Conservation (phyloP, 2,888 invertebrate genomes). For the Strigamia maritima region DNA sequence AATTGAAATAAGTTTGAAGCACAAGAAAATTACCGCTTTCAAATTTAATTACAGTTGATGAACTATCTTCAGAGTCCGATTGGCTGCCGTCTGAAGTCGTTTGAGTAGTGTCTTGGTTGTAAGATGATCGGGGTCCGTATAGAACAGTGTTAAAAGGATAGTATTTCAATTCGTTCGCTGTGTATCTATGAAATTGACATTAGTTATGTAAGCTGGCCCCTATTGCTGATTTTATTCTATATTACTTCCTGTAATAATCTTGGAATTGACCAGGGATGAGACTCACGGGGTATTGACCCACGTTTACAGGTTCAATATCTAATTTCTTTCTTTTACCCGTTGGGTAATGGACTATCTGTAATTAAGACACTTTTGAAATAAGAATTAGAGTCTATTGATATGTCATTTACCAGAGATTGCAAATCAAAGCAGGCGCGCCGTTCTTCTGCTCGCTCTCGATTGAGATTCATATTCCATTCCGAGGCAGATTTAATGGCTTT, state of each 20-base stretch:
- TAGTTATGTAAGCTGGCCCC: slow-evolving; percentile 45
- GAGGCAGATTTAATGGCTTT: slow-evolving; percentile 81
- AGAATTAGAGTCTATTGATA: neutral
- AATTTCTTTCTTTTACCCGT: slow-evolving; percentile 48
- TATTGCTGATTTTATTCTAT: neutral
- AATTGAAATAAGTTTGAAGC: neutral
- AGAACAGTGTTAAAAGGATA: slow-evolving; percentile 89
- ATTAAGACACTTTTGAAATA: neutral
- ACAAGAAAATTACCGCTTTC: neutral
- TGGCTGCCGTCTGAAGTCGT: slow-evolving; percentile 58
- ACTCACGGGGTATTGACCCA: slow-evolving; percentile 81
- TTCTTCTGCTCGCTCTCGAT: slow-evolving; percentile 68
- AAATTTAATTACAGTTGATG: slow-evolving; percentile 49
- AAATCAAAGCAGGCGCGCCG: slow-evolving; percentile 83
- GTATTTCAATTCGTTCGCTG: slow-evolving; percentile 79
- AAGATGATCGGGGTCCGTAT: slow-evolving; percentile 56
- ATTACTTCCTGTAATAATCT: slow-evolving; percentile 71
- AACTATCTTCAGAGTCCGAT: slow-evolving; percentile 56
- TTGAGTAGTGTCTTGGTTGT: slow-evolving; percentile 42
- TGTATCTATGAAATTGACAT: slow-evolving; percentile 58
- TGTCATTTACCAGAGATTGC: slow-evolving; percentile 67
- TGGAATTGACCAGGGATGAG: slow-evolving; percentile 95
- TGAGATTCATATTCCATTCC: slow-evolving; percentile 83
- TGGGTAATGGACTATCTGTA: slow-evolving; percentile 71
- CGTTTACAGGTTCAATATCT: slow-evolving; percentile 45